These are phyloP conservation scores for Girardia tigrina DNA, from an alignment of 2,888 invertebrate genomes.

Conservation along the genomic window DNA sequence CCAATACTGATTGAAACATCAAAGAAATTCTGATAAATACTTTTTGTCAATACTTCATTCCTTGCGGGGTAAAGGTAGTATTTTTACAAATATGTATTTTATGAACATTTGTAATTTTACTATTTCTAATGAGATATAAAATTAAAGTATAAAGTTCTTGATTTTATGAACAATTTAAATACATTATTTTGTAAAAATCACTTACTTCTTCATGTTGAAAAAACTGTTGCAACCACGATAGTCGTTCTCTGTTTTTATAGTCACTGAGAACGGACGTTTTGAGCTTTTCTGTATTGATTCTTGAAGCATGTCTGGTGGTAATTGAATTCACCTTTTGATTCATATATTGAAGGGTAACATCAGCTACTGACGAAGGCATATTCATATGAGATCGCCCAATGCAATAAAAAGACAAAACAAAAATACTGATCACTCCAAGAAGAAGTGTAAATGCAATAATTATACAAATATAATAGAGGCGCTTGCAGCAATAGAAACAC, in stretches of 20 bases:
- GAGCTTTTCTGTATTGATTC: neutral
- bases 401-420: constrained; percentile 8
- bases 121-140: no score
- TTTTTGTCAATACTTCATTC: no score
- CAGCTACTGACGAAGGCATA: constrained; percentile 1
- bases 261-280: neutral
- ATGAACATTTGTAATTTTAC: no score
- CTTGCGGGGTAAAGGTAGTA: no score
- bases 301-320: neutral
- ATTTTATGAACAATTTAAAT: no score
- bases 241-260: neutral
- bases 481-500: neutral
- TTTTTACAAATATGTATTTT: no score
- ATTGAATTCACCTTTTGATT: neutral
- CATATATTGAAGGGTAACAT: neutral
- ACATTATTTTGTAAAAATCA: no score
- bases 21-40: no score
- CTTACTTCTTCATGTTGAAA: constrained; percentile 18
- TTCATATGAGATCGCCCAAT: neutral
- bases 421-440: constrained; percentile 10
- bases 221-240: neutral
- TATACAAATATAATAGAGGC: neutral
- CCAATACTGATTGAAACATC: no score
- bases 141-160: no score
- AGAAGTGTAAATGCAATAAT: neutral